A percentile compares a stretch with the other conserved stretches of the same genome.
These are phyloP conservation scores for Melanerpes aurifrons DNA, from an alignment of 2,113 vertebrate species.

Conservation along the genomic window DNA sequence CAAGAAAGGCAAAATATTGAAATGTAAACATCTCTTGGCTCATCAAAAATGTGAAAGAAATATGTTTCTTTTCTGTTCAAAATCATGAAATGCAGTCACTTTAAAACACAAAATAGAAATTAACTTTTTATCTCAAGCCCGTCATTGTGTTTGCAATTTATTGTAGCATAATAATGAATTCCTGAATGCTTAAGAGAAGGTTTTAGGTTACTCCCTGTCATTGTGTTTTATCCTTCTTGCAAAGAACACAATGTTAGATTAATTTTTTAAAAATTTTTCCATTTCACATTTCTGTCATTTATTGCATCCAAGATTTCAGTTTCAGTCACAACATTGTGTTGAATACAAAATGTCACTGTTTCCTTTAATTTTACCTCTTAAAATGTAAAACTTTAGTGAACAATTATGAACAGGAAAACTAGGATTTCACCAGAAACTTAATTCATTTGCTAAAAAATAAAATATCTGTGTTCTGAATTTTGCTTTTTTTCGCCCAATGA, in stretches of 20 bases:
- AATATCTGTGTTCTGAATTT: not conserved
- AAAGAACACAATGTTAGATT: not conserved
- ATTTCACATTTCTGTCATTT: not conserved
- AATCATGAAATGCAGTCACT: rapidly evolving
- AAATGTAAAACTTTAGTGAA: not conserved
- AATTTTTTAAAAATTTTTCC: not conserved
- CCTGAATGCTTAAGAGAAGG: not conserved
- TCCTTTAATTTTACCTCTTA: not conserved
- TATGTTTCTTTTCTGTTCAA: not conserved
- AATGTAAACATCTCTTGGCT: not conserved
- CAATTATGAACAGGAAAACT: not conserved
- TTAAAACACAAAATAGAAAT: not conserved
- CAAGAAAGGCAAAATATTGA: not conserved
- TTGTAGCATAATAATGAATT: not conserved
- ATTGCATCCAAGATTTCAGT: not conserved
- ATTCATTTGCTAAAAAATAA: not conserved
- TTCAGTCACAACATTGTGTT: not conserved
- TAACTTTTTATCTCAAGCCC: not conserved
- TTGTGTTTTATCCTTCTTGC: not conserved
- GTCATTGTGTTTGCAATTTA: not conserved
- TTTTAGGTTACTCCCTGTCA: not conserved
- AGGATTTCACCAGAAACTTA: not conserved
- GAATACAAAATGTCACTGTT: not conserved
- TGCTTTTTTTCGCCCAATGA: not conserved
- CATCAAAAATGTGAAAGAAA: not conserved